Evolutionary conservation across 1,140 invertebrate genomes (phyloP), one percentile per base, ranked within the genome.

Genomic region (Drosophila funebris): DNA sequence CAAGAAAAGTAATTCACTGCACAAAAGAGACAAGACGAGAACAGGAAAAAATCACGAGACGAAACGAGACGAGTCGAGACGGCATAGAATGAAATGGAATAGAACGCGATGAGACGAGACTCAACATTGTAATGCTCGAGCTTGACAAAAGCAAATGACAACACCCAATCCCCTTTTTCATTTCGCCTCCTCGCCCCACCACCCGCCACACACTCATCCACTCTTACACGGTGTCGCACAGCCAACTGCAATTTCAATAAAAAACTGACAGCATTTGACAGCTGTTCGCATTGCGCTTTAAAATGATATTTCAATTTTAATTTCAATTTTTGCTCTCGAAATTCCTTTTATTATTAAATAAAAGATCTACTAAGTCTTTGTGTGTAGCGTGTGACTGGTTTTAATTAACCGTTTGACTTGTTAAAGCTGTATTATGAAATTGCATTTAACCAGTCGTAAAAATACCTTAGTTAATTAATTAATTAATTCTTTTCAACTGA

Each of bases 1-100:
- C 71, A 88, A 73, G 75, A 88, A 87, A 82, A 87, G 83, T 82
- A 82, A 88, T 87, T 87, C 82, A 87, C 67, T 66, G 58, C 83
- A 78, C 71, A 88, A 77, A 72, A 33, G 44, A 33, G 37, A 37
- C 54, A 36, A 36, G 16, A 36, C 16, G 76, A 75, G 64, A 54
- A 75, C 72, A 71, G 57, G 22, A 31, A 31, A 48, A n/a, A 16
- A 16, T 7, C 24, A 33, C 16, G 7, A 57, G 16, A 31, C 11
- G 22, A 37, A 8, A 31, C 44, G 11, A 57, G 36, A 56, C 18
- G 31, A 58, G 50, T 77, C 69, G 48, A 36, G 41, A 20, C n/a
- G 31, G 13, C 22, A 48, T 50, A 46, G 43, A 20, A 54, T 48
- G 46, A 53, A 41, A 36, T 22, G 24, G 39, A 9, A 22, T 29